These are phyloP conservation scores for Andrena haemorrhoa DNA, from an alignment of 2,888 invertebrate species.

Conservation along the genomic window DNA sequence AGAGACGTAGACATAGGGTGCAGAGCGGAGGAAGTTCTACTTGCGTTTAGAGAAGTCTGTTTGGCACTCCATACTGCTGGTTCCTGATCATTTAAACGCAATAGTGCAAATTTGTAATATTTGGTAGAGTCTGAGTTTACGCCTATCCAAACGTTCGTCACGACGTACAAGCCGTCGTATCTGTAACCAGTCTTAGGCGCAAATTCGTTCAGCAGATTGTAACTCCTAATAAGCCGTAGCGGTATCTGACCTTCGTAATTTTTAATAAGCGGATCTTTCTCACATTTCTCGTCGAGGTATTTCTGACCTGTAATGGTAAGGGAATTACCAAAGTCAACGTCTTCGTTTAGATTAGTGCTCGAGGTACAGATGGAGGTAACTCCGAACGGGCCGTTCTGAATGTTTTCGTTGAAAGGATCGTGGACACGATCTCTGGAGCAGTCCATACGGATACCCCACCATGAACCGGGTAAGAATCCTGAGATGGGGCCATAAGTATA, in stretches of 20 bases:
- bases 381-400: slow-evolving; percentile 79
- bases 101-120: slow-evolving; percentile 79
- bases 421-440: slow-evolving; percentile 81
- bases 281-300: slow-evolving; percentile 37
- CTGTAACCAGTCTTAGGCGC: slow-evolving; percentile 82
- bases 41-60: not conserved
- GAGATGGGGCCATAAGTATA: slow-evolving; percentile 77
- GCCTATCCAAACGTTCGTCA: slow-evolving; percentile 79
- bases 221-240: slow-evolving; percentile 80
- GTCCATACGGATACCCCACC: slow-evolving; percentile 84
- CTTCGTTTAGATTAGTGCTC: slow-evolving; percentile 70
- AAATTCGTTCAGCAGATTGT: slow-evolving; percentile 77
- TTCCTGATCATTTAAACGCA: slow-evolving; percentile 75
- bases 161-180: slow-evolving; percentile 81
- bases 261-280: slow-evolving; percentile 73
- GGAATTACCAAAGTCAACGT: slow-evolving; percentile 79
- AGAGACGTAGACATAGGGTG: not conserved
- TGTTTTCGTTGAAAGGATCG: slow-evolving; percentile 76
- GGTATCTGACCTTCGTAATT: slow-evolving; percentile 80
- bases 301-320: slow-evolving; percentile 78
- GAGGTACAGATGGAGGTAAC: slow-evolving; percentile 80
- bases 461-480: slow-evolving; percentile 78
- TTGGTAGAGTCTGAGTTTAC: slow-evolving; percentile 67
- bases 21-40: slow-evolving; percentile 2
- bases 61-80: slow-evolving; percentile 69